Evolutionary conservation across 1,140 invertebrate genomes (phyloP).

Genomic region (Campodea augens): DNA sequence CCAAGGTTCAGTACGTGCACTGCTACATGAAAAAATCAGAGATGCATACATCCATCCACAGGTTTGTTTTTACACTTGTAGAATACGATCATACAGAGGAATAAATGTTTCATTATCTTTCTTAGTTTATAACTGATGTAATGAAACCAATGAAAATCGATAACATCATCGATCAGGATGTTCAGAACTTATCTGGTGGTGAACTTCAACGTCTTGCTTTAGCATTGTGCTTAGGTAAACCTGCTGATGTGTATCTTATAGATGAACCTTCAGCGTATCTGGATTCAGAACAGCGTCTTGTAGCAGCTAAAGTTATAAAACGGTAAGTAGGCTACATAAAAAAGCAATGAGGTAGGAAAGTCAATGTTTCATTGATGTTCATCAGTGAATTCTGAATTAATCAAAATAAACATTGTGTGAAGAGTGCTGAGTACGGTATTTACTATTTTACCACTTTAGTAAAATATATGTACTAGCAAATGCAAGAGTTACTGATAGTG

Average conservation of each 20-base stretch:
- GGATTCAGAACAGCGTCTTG: constrained; percentile 98
- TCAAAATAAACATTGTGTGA: no score
- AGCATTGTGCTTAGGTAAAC: constrained; percentile 90
- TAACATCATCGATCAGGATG: constrained; percentile 95
- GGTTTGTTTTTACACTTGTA: constrained; percentile 21
- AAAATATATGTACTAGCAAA: no score
- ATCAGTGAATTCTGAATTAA: no score
- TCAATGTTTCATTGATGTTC: neutral
- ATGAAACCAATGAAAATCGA: constrained; percentile 98
- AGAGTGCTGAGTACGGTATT: no score
- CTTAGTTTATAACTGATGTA: constrained; percentile 91
- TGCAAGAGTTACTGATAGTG: no score
- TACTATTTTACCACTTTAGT: no score
- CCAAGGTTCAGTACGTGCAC: constrained; percentile 71
- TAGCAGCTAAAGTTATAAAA: constrained; percentile 98
- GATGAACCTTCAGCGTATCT: constrained; percentile 98
- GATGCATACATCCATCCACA: constrained; percentile 94
- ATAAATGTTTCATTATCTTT: no score
- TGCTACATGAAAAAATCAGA: constrained; percentile 89
- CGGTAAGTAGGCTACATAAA: constrained; percentile 40
- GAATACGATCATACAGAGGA: neutral
- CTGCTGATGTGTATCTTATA: constrained; percentile 96
- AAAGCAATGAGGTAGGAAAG: neutral
- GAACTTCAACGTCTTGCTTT: constrained; percentile 95
- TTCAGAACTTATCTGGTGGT: constrained; percentile 97